Conservation (phyloP, 2,113 vertebrate genomes). For the Motacilla tschutschensis region DNA sequence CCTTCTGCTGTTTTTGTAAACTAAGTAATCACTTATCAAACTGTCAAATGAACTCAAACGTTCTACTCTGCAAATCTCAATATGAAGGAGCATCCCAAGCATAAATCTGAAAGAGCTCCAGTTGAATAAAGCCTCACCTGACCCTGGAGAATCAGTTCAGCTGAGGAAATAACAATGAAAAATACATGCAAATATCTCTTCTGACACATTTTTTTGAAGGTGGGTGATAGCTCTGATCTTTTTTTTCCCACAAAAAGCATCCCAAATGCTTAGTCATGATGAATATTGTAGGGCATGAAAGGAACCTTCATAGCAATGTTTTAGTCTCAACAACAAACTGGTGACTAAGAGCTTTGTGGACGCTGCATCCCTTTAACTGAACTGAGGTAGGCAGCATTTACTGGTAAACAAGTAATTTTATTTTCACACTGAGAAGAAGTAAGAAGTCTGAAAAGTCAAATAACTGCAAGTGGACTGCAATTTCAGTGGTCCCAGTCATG, state of each 20-base stretch:
- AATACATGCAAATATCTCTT: background rate
- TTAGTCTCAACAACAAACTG: background rate
- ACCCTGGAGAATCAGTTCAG: background rate
- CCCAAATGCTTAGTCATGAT: background rate
- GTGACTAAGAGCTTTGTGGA: background rate
- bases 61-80: conserved; percentile 5
- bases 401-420: background rate
- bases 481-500: background rate
- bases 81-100: background rate
- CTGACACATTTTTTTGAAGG: background rate
- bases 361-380: background rate
- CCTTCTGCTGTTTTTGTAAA: background rate
- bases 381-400: background rate
- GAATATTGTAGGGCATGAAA: background rate
- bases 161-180: background rate
- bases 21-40: background rate
- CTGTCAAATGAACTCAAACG: conserved; percentile 8
- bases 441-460: background rate
- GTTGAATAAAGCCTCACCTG: conserved; percentile 9
- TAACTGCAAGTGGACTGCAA: background rate
- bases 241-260: background rate
- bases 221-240: background rate
- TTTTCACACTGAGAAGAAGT: background rate
- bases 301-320: background rate
- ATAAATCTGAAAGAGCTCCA: background rate